Conservation (phyloP, 1,140 invertebrate species). For the Rhopalosiphum padi region DNA sequence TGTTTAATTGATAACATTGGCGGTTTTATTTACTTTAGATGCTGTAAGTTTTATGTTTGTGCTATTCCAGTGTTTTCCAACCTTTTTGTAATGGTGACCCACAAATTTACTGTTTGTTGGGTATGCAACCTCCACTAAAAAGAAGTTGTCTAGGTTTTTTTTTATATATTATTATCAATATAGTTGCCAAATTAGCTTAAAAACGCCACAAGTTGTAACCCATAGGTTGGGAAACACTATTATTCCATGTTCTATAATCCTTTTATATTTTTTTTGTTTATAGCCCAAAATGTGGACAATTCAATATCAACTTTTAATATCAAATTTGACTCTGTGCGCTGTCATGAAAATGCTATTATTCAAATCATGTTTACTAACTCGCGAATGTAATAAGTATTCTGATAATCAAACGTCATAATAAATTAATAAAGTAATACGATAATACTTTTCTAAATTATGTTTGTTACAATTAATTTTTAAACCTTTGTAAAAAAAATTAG, state of each 20-base stretch:
- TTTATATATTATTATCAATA: too few relatives aligned
- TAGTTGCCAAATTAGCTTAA: too few relatives aligned
- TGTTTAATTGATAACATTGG: slow-evolving; percentile 74
- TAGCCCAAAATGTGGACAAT: slow-evolving; percentile 76
- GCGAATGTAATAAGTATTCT: slow-evolving; percentile 56
- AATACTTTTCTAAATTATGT: slow-evolving; percentile 24
- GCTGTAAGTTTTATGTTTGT: slow-evolving; percentile 68
- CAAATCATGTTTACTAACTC: slow-evolving; percentile 83
- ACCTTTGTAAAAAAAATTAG: too few relatives aligned
- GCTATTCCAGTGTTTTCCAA: too few relatives aligned
- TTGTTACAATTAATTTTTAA: not conserved
- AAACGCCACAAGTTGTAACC: too few relatives aligned
- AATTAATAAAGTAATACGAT: too few relatives aligned
- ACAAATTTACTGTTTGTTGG: too few relatives aligned
- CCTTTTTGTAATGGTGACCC: too few relatives aligned
- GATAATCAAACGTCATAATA: slow-evolving; percentile 57
- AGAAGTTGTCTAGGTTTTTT: too few relatives aligned
- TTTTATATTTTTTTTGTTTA: slow-evolving; percentile 62
- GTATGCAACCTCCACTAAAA: too few relatives aligned
- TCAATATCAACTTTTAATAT: slow-evolving; percentile 93
- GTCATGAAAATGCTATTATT: slow-evolving; percentile 96
- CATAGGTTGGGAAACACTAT: too few relatives aligned
- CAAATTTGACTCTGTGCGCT: slow-evolving; percentile 95
- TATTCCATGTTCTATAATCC: not conserved
- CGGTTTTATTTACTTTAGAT: slow-evolving; percentile 95